These are phyloP conservation scores for Phengaris arion DNA, from an alignment of 2,888 invertebrate species.

Conservation along the genomic window DNA sequence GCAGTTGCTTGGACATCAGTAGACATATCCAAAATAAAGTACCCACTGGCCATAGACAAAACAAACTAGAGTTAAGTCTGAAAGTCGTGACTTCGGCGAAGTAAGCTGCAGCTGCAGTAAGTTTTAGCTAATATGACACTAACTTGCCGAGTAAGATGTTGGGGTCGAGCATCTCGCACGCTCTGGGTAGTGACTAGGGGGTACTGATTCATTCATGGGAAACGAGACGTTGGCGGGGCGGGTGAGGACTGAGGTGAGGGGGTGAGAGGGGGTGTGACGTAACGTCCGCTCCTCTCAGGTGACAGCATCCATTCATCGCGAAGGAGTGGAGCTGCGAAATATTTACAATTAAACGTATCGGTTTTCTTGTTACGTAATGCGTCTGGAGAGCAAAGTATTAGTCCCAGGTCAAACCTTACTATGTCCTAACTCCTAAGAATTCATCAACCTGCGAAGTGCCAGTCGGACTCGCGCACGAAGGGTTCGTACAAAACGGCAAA, in stretches of 20 bases:
- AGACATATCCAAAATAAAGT: neutral
- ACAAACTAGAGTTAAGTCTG: neutral
- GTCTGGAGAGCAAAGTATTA: no score
- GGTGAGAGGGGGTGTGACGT: neutral
- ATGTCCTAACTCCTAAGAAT: no score
- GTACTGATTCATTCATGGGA: conserved; percentile 7
- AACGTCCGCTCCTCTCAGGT: conserved; percentile 25
- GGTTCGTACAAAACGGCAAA: no score
- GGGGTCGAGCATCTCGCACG: neutral
- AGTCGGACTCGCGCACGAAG: no score
- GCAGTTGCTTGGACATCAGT: no score
- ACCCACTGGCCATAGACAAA: neutral
- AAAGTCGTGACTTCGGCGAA: neutral
- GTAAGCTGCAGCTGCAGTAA: neutral
- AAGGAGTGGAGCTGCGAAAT: neutral
- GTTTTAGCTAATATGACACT: neutral
- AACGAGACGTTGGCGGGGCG: neutral
- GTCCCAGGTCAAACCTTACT: no score
- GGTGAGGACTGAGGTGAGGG: neutral
- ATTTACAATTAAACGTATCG: neutral
- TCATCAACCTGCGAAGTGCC: no score
- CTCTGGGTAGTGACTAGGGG: neutral
- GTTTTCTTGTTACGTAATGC: neutral
- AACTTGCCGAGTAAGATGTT: conserved; percentile 9
- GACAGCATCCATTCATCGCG: conserved; percentile 16